Percentiles rank a stretch among this genome's conserved stretches.
These are phyloP conservation scores for Ispidina lecontei DNA, from an alignment of 2,797 vertebrate genomes.

Conservation along the genomic window DNA sequence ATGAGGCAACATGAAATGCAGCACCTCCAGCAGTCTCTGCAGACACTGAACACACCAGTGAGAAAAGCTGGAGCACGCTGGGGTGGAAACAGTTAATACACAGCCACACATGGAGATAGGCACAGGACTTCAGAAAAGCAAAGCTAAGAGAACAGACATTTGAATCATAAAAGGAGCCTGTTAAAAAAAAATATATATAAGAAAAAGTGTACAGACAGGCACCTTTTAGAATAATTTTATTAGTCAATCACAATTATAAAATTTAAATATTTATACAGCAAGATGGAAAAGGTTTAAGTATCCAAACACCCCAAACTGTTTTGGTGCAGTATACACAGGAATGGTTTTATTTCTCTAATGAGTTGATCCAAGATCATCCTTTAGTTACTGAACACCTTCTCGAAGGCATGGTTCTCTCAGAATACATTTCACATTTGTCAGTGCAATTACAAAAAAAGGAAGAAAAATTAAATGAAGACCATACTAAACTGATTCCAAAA, in stretches of 20 bases:
- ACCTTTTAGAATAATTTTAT: conserved; percentile 71
- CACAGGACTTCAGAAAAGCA: neutral
- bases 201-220: neutral
- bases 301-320: conserved; percentile 40
- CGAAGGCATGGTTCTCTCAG: conserved; percentile 6
- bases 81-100: rapidly evolving
- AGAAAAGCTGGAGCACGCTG: neutral
- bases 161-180: neutral
- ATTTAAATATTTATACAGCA: conserved; percentile 67
- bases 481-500: conserved; percentile 12
- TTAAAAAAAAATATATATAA: neutral
- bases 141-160: neutral
- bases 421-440: conserved; percentile 30
- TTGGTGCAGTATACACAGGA: conserved; percentile 75
- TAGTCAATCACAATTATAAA: conserved; percentile 74
- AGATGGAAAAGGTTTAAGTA: conserved; percentile 51
- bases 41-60: neutral
- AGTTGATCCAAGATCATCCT: conserved; percentile 21
- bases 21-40: neutral
- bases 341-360: conserved; percentile 56
- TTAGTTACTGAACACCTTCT: conserved; percentile 42
- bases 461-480: neutral
- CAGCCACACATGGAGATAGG: neutral
- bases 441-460: neutral
- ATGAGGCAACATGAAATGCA: neutral